These are phyloP conservation scores for Brenthis daphne DNA, from an alignment of 2,888 invertebrate species.

Conservation along the genomic window DNA sequence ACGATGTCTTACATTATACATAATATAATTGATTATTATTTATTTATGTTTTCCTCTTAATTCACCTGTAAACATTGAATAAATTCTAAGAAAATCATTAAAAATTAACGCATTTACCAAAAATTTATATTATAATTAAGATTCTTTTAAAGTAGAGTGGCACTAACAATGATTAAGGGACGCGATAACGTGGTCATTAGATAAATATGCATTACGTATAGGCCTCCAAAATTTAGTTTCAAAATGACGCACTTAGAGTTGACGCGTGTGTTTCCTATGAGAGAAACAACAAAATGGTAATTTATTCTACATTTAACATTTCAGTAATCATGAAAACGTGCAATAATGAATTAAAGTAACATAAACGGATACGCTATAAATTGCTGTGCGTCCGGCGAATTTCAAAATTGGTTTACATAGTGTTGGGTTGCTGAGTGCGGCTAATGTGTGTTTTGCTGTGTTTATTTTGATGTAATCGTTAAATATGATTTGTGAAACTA, in stretches of 20 bases:
- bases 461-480: conserved; percentile 20
- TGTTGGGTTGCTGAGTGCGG: conserved; percentile 51
- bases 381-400: conserved; percentile 66
- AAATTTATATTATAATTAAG: conserved; percentile 45
- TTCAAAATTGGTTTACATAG: conserved; percentile 61
- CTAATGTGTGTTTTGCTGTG: conserved; percentile 41
- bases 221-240: conserved; percentile 46
- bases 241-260: conserved; percentile 33
- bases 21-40: conserved; percentile 1
- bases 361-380: conserved; percentile 50
- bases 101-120: conserved; percentile 11
- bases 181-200: conserved; percentile 67
- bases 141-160: conserved; percentile 50
- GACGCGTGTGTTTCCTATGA: conserved; percentile 24
- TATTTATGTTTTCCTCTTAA: conserved; percentile 10
- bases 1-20: background rate
- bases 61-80: background rate
- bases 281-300: background rate
- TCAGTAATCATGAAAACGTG: conserved; percentile 31
- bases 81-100: conserved; percentile 3
- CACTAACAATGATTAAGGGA: conserved; percentile 63
- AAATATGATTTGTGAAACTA: conserved; percentile 69
- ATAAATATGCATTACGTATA: conserved; percentile 70
- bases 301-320: background rate
- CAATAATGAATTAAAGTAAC: conserved; percentile 38